Evolutionary conservation across 2,888 invertebrate species (phyloP).

Genomic region (Coelopa pilipes): DNA sequence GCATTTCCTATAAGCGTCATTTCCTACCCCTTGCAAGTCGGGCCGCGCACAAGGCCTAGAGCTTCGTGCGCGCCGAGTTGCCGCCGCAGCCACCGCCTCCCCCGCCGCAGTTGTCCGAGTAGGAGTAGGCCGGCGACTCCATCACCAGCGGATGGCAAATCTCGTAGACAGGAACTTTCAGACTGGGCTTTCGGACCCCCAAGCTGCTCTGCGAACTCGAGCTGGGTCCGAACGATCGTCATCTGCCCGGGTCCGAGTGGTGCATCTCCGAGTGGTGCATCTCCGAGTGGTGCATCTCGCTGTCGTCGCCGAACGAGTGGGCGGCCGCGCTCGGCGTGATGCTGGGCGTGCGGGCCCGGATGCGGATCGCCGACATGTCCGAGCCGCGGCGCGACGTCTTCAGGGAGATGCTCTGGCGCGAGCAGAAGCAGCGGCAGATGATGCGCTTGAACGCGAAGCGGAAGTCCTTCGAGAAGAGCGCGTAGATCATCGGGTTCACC

Average conservation of each 20-base stretch:
- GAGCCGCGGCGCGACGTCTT: conserved; percentile 70
- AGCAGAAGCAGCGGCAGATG: conserved; percentile 86
- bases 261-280: conserved; percentile 39
- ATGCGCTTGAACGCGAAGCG: conserved; percentile 94
- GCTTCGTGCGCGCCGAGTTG: conserved; percentile 53
- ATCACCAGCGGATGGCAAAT: conserved; percentile 67
- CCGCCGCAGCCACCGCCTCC: conserved; percentile 34
- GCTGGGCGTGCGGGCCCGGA: conserved; percentile 69
- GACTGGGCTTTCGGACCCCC: conserved; percentile 63
- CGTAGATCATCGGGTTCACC: conserved; percentile 94
- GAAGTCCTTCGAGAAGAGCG: conserved; percentile 94
- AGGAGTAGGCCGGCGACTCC: conserved; percentile 64
- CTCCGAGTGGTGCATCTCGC: conserved; percentile 68
- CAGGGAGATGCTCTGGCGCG: conserved; percentile 64
- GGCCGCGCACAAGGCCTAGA: conserved; percentile 54
- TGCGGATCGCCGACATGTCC: conserved; percentile 70
- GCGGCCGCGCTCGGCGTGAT: conserved; percentile 69
- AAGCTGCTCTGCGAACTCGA: conserved; percentile 63
- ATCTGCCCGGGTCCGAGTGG: conserved; percentile 68
- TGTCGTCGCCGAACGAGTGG: conserved; percentile 71
- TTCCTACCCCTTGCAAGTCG: conserved; percentile 43
- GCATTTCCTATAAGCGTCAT: conserved; percentile 45
- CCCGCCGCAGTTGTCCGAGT: conserved; percentile 48
- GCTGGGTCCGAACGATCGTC: conserved; percentile 68
- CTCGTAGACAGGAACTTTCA: conserved; percentile 65